Base-by-base conservation (phyloP, 2,797 vertebrate species). In the Bradypodion pumilum region DNA sequence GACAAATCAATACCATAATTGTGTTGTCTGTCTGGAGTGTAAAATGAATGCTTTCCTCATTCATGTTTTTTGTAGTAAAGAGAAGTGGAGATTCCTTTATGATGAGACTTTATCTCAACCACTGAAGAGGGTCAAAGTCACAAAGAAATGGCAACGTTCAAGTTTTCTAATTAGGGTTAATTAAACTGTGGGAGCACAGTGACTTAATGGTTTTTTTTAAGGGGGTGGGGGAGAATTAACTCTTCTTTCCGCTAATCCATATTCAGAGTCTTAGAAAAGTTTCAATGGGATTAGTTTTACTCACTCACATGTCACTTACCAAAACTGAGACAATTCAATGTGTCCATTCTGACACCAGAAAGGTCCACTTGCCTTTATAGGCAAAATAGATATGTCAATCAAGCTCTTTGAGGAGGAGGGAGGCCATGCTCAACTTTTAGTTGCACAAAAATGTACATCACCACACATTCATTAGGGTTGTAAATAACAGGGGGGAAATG, bases 231-330 rank as follows among this genome's bases (percentile, higher is more conserved):
- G 44, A 80, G 32, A 69, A 5, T 44, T 82, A 83, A 83, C 85
- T 52, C 66, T 81, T 81, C 44, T 32, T 49, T 27, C 29, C 46
- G 32, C 46, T 52, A 40, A 89, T 83, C 86, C 77, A 68, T 86
- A 80, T 49, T 90, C 88, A 40, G 83, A 87, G 89, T 83, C 83
- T 81, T 66, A 62, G 73, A 89, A 93, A 90, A 85, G 8, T 85
- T 84, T 87, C 89, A 76, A 66, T 56, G 16, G 13, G 5, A 56
- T 56, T 16, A 56, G 52, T 56, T 56, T 56, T 56, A 3, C 19
- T 56, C 40, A 74, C 78, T 86, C 79, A 59, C 81, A 74, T 32
- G 72, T 56, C 79, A 62, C 6, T 52, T 42, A 19, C 65, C 69
- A n/a, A 74, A 82, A 83, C 78, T n/a, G 1, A 84, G 89, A 90